phyloP scores from a whole-genome alignment of 2,888 invertebrate genomes.

The Cecidostiba fungosa region DNA sequence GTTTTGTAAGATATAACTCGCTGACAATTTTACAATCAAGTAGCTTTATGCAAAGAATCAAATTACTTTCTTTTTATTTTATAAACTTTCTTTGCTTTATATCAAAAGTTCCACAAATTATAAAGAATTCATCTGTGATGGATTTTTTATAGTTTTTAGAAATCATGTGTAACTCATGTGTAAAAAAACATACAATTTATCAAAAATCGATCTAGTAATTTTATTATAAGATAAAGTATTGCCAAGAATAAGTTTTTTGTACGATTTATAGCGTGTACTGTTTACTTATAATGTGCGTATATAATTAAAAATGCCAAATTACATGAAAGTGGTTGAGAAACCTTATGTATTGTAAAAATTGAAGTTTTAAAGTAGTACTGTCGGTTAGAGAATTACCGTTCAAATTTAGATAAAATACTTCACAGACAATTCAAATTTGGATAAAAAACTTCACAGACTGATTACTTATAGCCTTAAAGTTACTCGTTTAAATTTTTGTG shows the following conservation, averaged over 20 bases:
- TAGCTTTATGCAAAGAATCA: constrained; percentile 24
- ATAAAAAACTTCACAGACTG: too few relatives aligned
- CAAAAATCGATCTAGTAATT: constrained; percentile 16
- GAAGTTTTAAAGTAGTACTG: constrained; percentile 9
- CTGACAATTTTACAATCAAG: neutral
- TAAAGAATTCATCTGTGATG: constrained; percentile 9
- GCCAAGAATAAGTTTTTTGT: constrained; percentile 36
- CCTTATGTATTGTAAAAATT: constrained; percentile 1
- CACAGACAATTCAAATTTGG: too few relatives aligned
- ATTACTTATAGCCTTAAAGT: too few relatives aligned
- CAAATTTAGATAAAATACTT: too few relatives aligned
- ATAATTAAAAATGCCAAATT: constrained; percentile 39
- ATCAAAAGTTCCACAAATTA: constrained; percentile 30
- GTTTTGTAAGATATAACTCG: neutral
- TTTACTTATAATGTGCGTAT: constrained; percentile 8
- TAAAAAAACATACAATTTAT: constrained; percentile 19
- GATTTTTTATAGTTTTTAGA: neutral
- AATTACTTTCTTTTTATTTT: constrained; percentile 43
- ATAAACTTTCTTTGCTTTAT: constrained; percentile 1
- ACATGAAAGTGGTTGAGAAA: constrained; percentile 33
- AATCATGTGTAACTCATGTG: neutral
- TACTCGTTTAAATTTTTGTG: too few relatives aligned
- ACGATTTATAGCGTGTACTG: constrained; percentile 23
- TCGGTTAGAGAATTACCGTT: too few relatives aligned
- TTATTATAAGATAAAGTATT: constrained; percentile 32